These are phyloP conservation scores for Liodrosophila aerea DNA, from an alignment of 2,888 invertebrate species.

Conservation along the genomic window DNA sequence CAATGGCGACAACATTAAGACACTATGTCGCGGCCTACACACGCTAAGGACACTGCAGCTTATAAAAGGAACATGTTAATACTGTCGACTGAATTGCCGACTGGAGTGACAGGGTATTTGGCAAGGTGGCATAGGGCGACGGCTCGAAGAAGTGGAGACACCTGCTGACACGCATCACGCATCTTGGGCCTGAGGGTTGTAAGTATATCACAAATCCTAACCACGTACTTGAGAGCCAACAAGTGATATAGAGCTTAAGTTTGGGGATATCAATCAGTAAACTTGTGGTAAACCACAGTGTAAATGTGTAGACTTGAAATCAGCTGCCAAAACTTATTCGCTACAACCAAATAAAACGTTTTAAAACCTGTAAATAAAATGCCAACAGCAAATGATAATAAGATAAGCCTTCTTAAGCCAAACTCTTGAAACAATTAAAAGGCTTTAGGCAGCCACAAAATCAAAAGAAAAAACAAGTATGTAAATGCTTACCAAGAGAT, in stretches of 20 bases:
- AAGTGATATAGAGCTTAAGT: constrained; percentile 30
- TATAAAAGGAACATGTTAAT: constrained; percentile 59
- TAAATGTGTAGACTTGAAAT: not conserved
- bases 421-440: constrained; percentile 43
- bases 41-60: constrained; percentile 23
- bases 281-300: constrained; percentile 4
- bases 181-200: constrained; percentile 16
- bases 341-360: too few species aligned
- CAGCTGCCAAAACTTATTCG: too few species aligned
- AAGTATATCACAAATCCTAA: constrained; percentile 40
- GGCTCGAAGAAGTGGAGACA: constrained; percentile 51
- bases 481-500: constrained; percentile 59
- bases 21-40: constrained; percentile 17
- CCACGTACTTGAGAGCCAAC: constrained; percentile 24
- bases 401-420: constrained; percentile 22
- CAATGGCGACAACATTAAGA: constrained; percentile 1
- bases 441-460: constrained; percentile 23
- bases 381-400: too few species aligned
- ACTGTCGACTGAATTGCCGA: constrained; percentile 27
- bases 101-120: constrained; percentile 27
- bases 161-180: constrained; percentile 45
- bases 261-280: constrained; percentile 23
- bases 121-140: constrained; percentile 40
- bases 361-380: not conserved
- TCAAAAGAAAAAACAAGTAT: constrained; percentile 3